phyloP scores from a whole-genome alignment of 2,888 invertebrate genomes.

The Clostera curtula region DNA sequence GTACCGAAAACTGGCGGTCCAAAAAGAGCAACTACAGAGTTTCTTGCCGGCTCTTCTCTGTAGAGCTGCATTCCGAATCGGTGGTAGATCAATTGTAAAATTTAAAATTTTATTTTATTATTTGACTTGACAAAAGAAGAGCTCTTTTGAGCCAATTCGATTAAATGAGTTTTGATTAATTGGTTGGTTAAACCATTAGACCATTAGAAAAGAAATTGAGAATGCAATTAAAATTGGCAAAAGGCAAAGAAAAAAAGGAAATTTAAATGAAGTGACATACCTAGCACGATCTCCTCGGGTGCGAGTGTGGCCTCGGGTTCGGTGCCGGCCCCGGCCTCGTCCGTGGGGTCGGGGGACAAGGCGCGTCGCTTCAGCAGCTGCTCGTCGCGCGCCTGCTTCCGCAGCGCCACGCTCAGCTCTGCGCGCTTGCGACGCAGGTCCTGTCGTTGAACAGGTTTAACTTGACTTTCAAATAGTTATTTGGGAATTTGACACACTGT shows the following conservation, averaged over 20 bases:
- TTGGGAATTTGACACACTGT: neutral
- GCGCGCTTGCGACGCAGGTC: conserved; percentile 92
- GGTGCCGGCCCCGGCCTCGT: conserved; percentile 36
- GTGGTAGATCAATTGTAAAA: no score
- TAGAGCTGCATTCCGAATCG: no score
- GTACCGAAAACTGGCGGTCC: no score
- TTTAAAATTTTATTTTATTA: no score
- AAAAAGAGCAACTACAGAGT: no score
- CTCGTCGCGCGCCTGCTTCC: conserved; percentile 95
- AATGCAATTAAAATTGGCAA: no score
- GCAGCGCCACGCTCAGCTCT: conserved; percentile 91
- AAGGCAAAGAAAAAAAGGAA: neutral
- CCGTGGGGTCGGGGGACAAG: conserved; percentile 76
- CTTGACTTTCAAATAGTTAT: neutral
- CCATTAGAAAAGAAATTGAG: no score
- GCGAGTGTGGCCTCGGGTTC: conserved; percentile 64
- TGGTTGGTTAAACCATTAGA: no score
- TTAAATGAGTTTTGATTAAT: no score
- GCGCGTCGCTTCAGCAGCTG: conserved; percentile 94
- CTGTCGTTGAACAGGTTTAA: conserved; percentile 55
- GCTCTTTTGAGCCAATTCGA: no score
- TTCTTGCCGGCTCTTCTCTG: no score
- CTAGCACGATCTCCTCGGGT: conserved; percentile 82
- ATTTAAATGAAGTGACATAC: conserved; percentile 26
- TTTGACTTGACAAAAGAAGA: no score